A percentile compares a stretch with the other conserved stretches of the same genome.
phyloP scores from a whole-genome alignment of 1,140 invertebrate species.

The Drosophila eugracilis region DNA sequence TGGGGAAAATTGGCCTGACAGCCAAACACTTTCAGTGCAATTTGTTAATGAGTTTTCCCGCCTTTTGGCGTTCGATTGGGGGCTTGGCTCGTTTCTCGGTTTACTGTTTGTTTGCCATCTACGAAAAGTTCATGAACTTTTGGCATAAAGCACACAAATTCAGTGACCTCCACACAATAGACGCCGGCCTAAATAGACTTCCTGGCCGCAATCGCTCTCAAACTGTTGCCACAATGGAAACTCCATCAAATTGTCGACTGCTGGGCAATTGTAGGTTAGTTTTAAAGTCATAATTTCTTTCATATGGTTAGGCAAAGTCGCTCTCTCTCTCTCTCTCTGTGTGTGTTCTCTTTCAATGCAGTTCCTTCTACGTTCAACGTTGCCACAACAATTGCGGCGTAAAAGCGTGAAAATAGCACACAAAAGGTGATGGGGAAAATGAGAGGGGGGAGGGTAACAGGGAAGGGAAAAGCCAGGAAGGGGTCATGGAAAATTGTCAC shows the following conservation, averaged over 20 bases:
- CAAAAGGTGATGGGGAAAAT: conserved; percentile 35
- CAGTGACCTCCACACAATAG: conserved; percentile 70
- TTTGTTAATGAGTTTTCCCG: conserved; percentile 74
- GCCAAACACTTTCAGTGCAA: conserved; percentile 57
- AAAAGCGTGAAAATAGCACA: conserved; percentile 76
- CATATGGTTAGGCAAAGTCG: conserved; percentile 55
- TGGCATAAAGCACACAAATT: conserved; percentile 54
- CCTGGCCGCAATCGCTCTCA: conserved; percentile 49
- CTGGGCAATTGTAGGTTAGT: conserved; percentile 67
- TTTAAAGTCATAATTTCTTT: conserved; percentile 75
- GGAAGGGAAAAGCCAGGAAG: conserved; percentile 9
- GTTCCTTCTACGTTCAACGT: conserved; percentile 23
- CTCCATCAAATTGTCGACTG: conserved; percentile 31
- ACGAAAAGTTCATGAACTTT: conserved; percentile 70
- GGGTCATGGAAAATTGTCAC: conserved; percentile 77
- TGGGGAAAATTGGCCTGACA: conserved; percentile 50
- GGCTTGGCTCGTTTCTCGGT: neutral
- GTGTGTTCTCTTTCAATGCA: conserved; percentile 60
- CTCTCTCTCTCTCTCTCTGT: too few relatives aligned
- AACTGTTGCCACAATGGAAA: conserved; percentile 62
- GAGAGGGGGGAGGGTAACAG: neutral
- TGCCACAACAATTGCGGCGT: conserved; percentile 77
- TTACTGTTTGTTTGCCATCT: conserved; percentile 7
- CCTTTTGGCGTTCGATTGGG: conserved; percentile 30
- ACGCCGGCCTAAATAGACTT: conserved; percentile 67